phyloP scores from a whole-genome alignment of 2,113 vertebrate genomes.

The Myrmophylax atrothorax region DNA sequence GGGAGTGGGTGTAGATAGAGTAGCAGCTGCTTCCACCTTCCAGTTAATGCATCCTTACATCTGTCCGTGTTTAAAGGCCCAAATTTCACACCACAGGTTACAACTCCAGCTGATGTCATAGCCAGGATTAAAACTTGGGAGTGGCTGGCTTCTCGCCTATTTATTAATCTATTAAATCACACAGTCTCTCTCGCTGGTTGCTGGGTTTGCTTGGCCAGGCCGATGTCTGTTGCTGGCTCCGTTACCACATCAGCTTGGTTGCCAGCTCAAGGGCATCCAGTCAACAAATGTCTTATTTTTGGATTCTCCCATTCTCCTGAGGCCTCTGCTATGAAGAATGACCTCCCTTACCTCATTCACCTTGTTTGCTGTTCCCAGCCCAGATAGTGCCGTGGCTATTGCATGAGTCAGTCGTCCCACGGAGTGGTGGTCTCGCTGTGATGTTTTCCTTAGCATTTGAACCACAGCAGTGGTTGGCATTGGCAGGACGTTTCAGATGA shows the following conservation, averaged over 20 bases:
- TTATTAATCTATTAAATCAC: constrained; percentile 53
- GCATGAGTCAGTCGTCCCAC: constrained; percentile 24
- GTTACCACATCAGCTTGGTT: constrained; percentile 46
- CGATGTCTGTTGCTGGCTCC: constrained; percentile 56
- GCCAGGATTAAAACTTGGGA: not conserved
- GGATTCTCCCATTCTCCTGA: constrained; percentile 61
- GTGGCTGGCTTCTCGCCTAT: constrained; percentile 32
- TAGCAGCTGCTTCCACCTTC: not conserved
- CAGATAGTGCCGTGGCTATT: not conserved
- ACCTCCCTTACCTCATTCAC: constrained; percentile 71
- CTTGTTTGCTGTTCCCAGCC: constrained; percentile 66
- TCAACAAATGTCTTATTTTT: constrained; percentile 75
- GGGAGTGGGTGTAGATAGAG: not conserved
- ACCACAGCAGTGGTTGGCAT: constrained; percentile 49
- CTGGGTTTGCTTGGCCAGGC: constrained; percentile 38
- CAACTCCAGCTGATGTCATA: not conserved
- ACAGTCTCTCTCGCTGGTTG: not conserved
- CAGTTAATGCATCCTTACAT: not conserved
- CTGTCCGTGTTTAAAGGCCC: not conserved
- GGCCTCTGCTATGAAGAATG: constrained; percentile 42
- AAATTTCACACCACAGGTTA: not conserved
- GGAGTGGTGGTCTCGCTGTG: not conserved
- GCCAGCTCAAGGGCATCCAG: constrained; percentile 73
- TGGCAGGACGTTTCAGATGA: not conserved
- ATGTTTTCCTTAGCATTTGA: constrained; percentile 65